Evolutionary conservation across 92 coral and sea anemone species (phyloP).

Genomic region (Palythoa heliodiscus): DNA sequence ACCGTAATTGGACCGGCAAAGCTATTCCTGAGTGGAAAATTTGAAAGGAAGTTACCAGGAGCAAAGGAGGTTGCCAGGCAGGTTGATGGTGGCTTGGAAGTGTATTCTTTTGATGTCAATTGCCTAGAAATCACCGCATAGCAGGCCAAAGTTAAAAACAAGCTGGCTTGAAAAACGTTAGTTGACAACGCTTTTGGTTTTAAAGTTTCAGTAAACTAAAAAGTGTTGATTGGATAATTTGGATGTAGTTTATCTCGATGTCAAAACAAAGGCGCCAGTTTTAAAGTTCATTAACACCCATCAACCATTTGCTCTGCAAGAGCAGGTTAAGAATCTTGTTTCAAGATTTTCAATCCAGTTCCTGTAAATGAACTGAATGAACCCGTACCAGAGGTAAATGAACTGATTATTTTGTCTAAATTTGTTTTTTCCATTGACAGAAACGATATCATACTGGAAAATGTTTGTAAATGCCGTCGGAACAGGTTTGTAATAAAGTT

Average conservation of each 20-base stretch:
- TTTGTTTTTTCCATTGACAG: too few species aligned
- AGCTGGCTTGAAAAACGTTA: background rate
- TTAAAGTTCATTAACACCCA: too few species aligned
- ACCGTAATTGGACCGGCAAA: constrained; percentile 51
- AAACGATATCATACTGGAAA: too few species aligned
- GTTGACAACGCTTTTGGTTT: constrained; percentile 1
- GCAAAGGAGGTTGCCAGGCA: constrained; percentile 32
- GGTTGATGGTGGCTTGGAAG: constrained; percentile 45
- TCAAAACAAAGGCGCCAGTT: background rate
- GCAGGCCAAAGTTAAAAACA: constrained; percentile 12
- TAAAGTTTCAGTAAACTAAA: background rate
- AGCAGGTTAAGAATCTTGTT: background rate
- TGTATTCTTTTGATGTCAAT: constrained; percentile 37
- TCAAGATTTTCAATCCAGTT: background rate
- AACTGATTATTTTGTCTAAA: background rate
- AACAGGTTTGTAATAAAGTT: too few species aligned
- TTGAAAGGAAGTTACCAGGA: constrained; percentile 40
- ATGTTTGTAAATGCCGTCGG: too few species aligned
- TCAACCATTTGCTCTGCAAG: background rate
- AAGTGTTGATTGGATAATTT: background rate
- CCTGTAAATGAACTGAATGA: background rate
- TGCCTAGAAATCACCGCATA: constrained; percentile 27
- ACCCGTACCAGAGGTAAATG: background rate
- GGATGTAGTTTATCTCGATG: constrained; percentile 3
- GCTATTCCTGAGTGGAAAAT: constrained; percentile 44